These are phyloP conservation scores for Heliangelus exortis DNA, from an alignment of 2,797 vertebrate genomes.

Conservation along the genomic window DNA sequence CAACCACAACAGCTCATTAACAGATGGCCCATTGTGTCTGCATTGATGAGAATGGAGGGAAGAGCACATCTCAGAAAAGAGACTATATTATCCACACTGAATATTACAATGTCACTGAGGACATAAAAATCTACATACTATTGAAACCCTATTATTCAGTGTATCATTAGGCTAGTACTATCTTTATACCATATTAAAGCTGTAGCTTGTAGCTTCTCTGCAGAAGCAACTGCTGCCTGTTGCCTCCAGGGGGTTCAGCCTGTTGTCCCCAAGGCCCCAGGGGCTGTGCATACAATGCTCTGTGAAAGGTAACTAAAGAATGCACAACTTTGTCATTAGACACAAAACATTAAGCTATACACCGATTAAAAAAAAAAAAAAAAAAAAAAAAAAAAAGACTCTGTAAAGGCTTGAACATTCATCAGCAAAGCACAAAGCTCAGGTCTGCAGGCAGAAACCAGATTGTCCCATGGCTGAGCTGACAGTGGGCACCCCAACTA, in stretches of 20 bases:
- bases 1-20: background rate
- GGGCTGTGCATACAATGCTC: accelerated
- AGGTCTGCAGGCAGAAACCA: background rate
- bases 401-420: background rate
- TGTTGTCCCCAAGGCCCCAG: accelerated
- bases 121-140: background rate
- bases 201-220: background rate
- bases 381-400: too few relatives aligned
- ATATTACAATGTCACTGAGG: background rate
- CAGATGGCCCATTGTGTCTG: background rate
- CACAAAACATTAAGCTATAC: background rate
- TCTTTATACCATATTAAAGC: background rate
- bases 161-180: background rate
- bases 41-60: background rate
- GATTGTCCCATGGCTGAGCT: background rate
- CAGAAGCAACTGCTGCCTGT: background rate
- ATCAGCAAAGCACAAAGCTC: background rate
- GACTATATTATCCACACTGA: background rate
- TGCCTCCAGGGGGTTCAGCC: background rate
- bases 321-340: background rate
- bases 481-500: background rate
- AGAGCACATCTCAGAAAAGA: background rate
- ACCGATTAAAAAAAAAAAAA: background rate
- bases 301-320: background rate
- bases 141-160: background rate